Base-by-base conservation (phyloP, 2,888 invertebrate species). In the Hetaerina titia region DNA sequence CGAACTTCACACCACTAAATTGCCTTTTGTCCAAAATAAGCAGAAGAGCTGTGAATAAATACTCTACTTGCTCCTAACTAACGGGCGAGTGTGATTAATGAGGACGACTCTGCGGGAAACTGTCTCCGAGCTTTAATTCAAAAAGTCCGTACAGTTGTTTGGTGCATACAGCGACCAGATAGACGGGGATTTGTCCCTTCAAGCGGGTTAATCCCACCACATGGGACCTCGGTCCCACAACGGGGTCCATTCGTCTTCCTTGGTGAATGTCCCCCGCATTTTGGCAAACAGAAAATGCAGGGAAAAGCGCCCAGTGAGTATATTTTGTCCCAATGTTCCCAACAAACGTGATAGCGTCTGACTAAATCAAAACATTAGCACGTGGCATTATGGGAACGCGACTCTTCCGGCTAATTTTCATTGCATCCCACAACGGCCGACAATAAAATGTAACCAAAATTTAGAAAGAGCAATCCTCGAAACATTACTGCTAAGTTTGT, bases 101-200 rank as follows among this genome's bases (percentile, higher is more conserved):
- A 81, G 81, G 31, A 31, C 81, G 81, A 13, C 81, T 25, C 31
- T 19, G 81, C 31, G 81, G 60, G 31, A 31, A 31, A 81, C 81
- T 81, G 13, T 31, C 9, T 4, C 31, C 81, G 81, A 22, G 31
- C 31, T 81, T 81, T 81, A 81, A 31, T 81, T 81, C 31, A 31
- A 31, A 31, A 81, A 81, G n/a, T 69, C 81, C 13, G 81, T 31
- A 81, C 31, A 31, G 81, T 81, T 31, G 81, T 81, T 81, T 81
- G 81, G 81, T 31, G 81, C 22, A 81, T 81, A 31, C 81, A 81
- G 25, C 9, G 81, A 31, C 81, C 31, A 81, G 81, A 81, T 81
- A 81, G 81, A 81, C 31, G 81, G 81, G 81, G 81, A 81, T 81
- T 81, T 81, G 81, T 15, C 81, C 31, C 81, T 81, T n/a, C 13